phyloP scores from a whole-genome alignment of 2,888 invertebrate species.

The Cerceris rybyensis region DNA sequence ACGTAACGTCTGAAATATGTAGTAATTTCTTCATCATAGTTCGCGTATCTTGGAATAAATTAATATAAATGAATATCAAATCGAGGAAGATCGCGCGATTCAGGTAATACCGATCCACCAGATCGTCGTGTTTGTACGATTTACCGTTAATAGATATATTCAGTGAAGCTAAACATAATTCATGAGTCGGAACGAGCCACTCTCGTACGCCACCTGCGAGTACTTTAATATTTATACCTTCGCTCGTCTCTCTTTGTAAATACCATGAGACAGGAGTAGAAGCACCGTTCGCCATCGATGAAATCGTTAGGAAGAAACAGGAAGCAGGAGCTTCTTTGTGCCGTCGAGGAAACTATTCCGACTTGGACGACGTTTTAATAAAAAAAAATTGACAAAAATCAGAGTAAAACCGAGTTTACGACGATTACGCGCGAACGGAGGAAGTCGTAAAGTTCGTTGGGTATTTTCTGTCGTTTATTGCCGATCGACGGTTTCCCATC shows the following conservation, averaged over 20 bases:
- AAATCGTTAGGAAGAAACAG: background rate
- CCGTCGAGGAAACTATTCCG: background rate
- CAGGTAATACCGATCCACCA: constrained; percentile 13
- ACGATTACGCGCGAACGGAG: background rate
- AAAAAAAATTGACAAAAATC: background rate
- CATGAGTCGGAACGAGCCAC: constrained; percentile 15
- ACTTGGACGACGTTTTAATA: too few species aligned
- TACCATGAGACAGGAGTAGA: constrained; percentile 5
- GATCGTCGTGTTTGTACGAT: constrained; percentile 7
- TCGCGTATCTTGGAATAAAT: too few species aligned
- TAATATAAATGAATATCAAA: too few species aligned
- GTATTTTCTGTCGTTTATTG: constrained; percentile 28
- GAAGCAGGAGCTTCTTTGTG: background rate
- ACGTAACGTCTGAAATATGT: too few species aligned
- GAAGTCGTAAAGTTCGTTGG: constrained; percentile 28
- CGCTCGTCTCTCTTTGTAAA: background rate
- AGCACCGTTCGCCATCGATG: constrained; percentile 20
- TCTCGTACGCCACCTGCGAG: constrained; percentile 14
- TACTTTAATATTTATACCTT: constrained; percentile 30
- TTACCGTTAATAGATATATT: constrained; percentile 40
- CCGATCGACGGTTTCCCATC: constrained; percentile 12
- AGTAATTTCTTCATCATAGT: too few species aligned
- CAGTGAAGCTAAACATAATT: constrained; percentile 21
- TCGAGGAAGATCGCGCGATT: background rate
- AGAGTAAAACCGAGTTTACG: background rate